Percentiles rank a stretch among this genome's conserved stretches.
Conservation (phyloP, 2,797 vertebrate species). For the Spatula clypeata region DNA sequence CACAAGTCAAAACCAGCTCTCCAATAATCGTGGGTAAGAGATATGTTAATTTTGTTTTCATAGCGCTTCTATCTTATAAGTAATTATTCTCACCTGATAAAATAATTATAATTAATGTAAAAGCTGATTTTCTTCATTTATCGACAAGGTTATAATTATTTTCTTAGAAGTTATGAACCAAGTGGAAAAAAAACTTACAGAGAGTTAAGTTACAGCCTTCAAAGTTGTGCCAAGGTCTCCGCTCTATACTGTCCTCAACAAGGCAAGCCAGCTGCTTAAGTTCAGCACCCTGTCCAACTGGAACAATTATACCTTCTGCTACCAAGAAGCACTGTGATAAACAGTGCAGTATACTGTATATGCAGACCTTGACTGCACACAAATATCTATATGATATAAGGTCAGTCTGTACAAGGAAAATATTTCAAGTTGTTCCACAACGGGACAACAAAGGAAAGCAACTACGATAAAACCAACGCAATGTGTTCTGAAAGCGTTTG, state of each 20-base stretch:
- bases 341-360: neutral
- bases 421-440: neutral
- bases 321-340: conserved; percentile 40
- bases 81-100: neutral
- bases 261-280: conserved; percentile 4
- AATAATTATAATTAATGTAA: neutral
- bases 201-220: neutral
- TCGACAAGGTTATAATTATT: neutral
- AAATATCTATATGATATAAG: neutral
- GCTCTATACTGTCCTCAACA: neutral
- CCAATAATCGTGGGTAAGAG: neutral
- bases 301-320: conserved; percentile 15
- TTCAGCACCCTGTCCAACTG: conserved; percentile 15
- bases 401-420: neutral
- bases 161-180: neutral
- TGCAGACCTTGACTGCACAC: neutral
- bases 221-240: neutral
- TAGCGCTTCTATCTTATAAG: neutral
- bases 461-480: neutral
- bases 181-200: neutral
- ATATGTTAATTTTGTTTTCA: neutral
- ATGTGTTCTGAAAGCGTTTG: neutral
- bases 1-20: fast-evolving
- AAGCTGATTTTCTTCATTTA: neutral
- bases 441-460: neutral